Evolutionary conservation across 2,888 invertebrate genomes (phyloP).

Genomic region (Nomada lathburiana): DNA sequence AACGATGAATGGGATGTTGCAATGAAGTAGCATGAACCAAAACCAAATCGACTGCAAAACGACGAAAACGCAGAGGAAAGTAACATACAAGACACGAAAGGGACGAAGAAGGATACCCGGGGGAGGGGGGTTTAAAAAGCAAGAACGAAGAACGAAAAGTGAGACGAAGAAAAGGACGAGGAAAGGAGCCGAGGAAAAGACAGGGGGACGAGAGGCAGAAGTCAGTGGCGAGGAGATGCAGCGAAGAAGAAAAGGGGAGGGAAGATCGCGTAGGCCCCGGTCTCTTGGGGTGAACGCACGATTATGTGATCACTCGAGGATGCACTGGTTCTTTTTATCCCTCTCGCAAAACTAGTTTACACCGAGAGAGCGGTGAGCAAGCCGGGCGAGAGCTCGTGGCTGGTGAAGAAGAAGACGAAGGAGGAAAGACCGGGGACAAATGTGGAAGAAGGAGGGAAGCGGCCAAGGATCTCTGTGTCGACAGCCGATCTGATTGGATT

Average conservation of each 20-base stretch:
- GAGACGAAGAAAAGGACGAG: not conserved
- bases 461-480: conserved; percentile 70
- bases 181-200: conserved; percentile 12
- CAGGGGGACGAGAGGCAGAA: conserved; percentile 1
- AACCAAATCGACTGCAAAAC: not conserved
- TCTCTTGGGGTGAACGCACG: conserved; percentile 79
- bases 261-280: conserved; percentile 69
- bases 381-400: conserved; percentile 18
- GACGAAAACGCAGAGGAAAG: not conserved
- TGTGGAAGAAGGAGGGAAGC: conserved; percentile 26
- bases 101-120: conserved; percentile 17
- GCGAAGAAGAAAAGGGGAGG: conserved; percentile 60
- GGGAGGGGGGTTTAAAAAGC: not conserved
- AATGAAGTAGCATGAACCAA: not conserved
- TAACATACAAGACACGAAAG: not conserved
- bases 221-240: conserved; percentile 10
- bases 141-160: not conserved
- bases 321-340: conserved; percentile 74
- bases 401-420: conserved; percentile 37
- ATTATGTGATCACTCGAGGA: conserved; percentile 82
- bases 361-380: conserved; percentile 63
- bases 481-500: conserved; percentile 79
- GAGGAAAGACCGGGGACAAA: conserved; percentile 33
- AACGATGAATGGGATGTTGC: conserved; percentile 16
- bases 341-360: conserved; percentile 80